Conservation (phyloP, 1,140 invertebrate genomes). For the Meteorus sp. region DNA sequence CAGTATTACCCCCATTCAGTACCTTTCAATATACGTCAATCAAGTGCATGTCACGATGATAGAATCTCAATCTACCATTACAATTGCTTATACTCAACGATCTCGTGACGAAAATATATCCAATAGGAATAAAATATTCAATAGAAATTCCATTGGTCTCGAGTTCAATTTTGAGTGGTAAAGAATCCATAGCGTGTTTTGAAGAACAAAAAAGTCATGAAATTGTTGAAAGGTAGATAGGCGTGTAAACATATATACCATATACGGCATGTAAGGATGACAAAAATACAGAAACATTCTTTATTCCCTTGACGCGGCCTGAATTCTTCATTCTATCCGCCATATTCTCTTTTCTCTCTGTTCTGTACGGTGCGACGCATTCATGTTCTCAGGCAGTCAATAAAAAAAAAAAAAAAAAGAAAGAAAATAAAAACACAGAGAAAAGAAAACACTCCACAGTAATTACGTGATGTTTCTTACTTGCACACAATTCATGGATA, state of each 20-base stretch:
- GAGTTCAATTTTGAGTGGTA: no score
- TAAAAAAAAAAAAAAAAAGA: neutral
- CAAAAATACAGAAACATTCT: constrained; percentile 21
- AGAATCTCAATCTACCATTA: no score
- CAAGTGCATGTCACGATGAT: no score
- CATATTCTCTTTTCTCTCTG: neutral
- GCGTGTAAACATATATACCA: neutral
- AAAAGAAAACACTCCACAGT: no score
- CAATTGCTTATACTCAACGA: no score
- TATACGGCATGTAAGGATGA: neutral
- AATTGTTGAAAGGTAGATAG: no score
- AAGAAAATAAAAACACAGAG: constrained; percentile 9
- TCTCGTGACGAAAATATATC: no score
- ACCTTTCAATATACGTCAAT: no score
- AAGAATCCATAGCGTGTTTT: neutral
- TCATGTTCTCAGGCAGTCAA: neutral
- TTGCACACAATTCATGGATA: neutral
- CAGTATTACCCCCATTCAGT: no score
- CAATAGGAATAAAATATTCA: no score
- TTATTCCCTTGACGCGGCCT: constrained; percentile 7
- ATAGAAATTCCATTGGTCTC: no score
- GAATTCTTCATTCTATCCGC: constrained; percentile 11
- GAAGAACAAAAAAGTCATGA: neutral
- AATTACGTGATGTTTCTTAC: constrained; percentile 5
- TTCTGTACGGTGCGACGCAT: neutral